phyloP scores from a whole-genome alignment of 2,113 vertebrate genomes.

The Motacilla tschutschensis region DNA sequence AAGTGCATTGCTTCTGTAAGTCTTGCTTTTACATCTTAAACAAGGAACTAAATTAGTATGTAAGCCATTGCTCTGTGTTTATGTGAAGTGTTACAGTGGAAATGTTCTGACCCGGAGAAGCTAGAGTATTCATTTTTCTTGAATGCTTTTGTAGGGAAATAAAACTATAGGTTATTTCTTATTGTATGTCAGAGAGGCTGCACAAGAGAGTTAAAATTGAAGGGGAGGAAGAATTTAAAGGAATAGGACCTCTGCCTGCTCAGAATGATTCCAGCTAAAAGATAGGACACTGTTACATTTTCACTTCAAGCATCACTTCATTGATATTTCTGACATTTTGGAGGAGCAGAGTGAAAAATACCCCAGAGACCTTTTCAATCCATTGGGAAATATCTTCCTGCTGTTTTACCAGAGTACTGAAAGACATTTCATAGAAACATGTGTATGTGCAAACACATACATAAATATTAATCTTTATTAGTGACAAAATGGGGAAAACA shows the following conservation, averaged over 20 bases:
- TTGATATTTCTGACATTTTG: slow-evolving; percentile 9
- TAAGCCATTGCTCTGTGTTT: background rate
- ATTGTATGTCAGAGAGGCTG: background rate
- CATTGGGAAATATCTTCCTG: slow-evolving; percentile 1
- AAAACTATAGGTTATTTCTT: slow-evolving; percentile 2
- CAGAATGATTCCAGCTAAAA: slow-evolving; percentile 5
- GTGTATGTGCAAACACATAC: background rate
- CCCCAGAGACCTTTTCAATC: background rate
- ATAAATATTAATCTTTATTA: background rate
- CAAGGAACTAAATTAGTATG: background rate
- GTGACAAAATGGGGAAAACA: background rate
- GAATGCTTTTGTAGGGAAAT: background rate
- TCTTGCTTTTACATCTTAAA: background rate
- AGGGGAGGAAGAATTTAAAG: slow-evolving; percentile 26
- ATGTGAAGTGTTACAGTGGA: background rate
- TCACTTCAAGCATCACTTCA: background rate
- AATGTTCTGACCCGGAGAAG: background rate
- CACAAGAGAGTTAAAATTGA: background rate
- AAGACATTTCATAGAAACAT: background rate
- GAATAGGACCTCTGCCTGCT: background rate
- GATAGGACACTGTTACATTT: background rate
- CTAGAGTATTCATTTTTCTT: background rate
- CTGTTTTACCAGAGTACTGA: background rate
- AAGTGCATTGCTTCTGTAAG: background rate
- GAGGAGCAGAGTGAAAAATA: background rate